Conservation (phyloP, 1,140 invertebrate species). For the Heliothis virescens region DNA sequence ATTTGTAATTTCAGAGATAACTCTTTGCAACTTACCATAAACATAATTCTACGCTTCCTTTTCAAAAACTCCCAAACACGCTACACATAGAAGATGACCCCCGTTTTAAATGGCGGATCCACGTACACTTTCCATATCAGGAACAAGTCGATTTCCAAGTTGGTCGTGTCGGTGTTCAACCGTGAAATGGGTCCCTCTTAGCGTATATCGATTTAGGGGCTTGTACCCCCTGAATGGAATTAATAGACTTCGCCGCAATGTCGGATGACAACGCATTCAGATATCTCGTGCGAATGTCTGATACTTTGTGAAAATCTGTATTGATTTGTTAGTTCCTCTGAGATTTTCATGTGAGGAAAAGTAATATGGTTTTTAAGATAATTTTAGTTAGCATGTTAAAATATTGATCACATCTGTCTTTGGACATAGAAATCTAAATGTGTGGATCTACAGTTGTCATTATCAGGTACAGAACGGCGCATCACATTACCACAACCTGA, state of each 20-base stretch:
- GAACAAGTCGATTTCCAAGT: constrained; percentile 54
- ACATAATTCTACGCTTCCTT: neutral
- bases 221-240: constrained; percentile 61
- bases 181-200: constrained; percentile 67
- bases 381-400: too few species aligned
- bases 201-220: constrained; percentile 63
- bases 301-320: constrained; percentile 35
- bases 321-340: neutral
- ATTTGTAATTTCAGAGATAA: too few species aligned
- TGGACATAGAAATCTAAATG: too few species aligned
- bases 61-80: neutral
- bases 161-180: constrained; percentile 57
- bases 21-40: neutral
- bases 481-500: too few species aligned
- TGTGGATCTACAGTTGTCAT: too few species aligned
- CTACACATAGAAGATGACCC: constrained; percentile 8
- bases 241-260: constrained; percentile 59
- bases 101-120: constrained; percentile 44
- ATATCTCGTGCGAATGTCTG: constrained; percentile 27
- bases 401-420: too few species aligned
- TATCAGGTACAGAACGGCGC: too few species aligned
- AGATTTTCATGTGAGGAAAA: neutral
- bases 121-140: constrained; percentile 49
- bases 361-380: neutral
- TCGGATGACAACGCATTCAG: constrained; percentile 51